Percentiles rank a stretch among this genome's conserved stretches.
phyloP scores from a whole-genome alignment of 2,888 invertebrate genomes.

The Stenoptilia bipunctidactyla region DNA sequence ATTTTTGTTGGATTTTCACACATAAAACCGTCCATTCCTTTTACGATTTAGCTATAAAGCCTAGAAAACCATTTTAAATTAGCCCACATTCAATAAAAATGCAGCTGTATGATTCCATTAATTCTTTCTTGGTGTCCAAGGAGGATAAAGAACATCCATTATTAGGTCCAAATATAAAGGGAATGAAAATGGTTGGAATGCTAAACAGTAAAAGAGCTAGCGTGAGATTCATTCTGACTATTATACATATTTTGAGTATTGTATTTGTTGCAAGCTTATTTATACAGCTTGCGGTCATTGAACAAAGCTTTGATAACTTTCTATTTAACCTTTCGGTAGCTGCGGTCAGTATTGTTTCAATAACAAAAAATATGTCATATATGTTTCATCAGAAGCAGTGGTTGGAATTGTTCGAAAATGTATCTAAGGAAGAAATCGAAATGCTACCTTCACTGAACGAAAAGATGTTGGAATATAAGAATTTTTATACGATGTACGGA shows the following conservation, averaged over 20 bases:
- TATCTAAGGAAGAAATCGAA: neutral
- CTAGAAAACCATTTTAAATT: conserved; percentile 19
- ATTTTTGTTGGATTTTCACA: no score
- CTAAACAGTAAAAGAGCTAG: conserved; percentile 12
- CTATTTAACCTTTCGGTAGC: neutral
- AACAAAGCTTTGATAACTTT: neutral
- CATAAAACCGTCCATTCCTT: no score
- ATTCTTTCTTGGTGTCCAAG: conserved; percentile 16
- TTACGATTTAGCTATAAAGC: no score
- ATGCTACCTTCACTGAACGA: no score
- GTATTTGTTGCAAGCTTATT: neutral
- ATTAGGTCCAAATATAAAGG: conserved; percentile 39
- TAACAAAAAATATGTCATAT: neutral
- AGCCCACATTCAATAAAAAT: conserved; percentile 3
- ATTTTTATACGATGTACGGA: conserved; percentile 38
- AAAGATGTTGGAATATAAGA: conserved; percentile 19
- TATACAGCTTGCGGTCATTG: neutral
- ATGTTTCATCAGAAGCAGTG: neutral
- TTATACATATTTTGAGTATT: neutral
- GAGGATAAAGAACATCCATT: conserved; percentile 38
- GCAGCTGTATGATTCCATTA: no score
- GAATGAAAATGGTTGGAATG: conserved; percentile 34
- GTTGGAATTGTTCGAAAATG: neutral
- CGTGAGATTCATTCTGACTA: neutral
- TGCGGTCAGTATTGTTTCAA: neutral